Conservation (phyloP, 1,140 invertebrate genomes). For the Leptinotarsa undecemlineata region DNA sequence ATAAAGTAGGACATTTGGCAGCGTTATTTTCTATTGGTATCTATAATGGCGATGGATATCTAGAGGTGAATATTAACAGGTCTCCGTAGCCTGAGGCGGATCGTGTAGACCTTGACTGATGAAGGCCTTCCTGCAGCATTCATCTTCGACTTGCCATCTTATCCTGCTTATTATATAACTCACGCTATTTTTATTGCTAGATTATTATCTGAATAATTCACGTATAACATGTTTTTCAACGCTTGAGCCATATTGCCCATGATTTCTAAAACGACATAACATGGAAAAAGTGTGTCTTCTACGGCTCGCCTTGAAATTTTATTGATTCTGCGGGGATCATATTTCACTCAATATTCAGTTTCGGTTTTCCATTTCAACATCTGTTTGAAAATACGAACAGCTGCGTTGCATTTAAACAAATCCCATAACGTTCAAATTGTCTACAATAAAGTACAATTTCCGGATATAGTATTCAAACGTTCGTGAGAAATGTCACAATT, state of each 20-base stretch:
- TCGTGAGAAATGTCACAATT: too few species aligned
- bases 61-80: slow-evolving; percentile 32
- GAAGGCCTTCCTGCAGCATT: slow-evolving; percentile 39
- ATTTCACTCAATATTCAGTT: too few species aligned
- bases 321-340: too few species aligned
- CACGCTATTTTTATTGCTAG: slow-evolving; percentile 29
- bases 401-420: too few species aligned
- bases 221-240: slow-evolving; percentile 17
- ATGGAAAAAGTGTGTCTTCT: background rate
- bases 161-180: slow-evolving; percentile 31
- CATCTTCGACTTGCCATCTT: slow-evolving; percentile 37
- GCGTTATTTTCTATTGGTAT: slow-evolving; percentile 36
- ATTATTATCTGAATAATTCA: slow-evolving; percentile 26
- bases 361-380: too few species aligned
- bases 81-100: slow-evolving; percentile 25
- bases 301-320: background rate
- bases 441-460: too few species aligned
- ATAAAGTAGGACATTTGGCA: slow-evolving; percentile 27
- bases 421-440: too few species aligned
- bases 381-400: too few species aligned
- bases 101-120: slow-evolving; percentile 38
- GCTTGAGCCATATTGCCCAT: background rate
- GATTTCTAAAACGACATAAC: background rate
- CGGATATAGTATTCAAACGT: too few species aligned
- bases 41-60: slow-evolving; percentile 35